Percentiles rank a stretch among this genome's conserved stretches.
Conservation (phyloP, 92 coral and sea anemone genomes). For the Nematostella vectensis region DNA sequence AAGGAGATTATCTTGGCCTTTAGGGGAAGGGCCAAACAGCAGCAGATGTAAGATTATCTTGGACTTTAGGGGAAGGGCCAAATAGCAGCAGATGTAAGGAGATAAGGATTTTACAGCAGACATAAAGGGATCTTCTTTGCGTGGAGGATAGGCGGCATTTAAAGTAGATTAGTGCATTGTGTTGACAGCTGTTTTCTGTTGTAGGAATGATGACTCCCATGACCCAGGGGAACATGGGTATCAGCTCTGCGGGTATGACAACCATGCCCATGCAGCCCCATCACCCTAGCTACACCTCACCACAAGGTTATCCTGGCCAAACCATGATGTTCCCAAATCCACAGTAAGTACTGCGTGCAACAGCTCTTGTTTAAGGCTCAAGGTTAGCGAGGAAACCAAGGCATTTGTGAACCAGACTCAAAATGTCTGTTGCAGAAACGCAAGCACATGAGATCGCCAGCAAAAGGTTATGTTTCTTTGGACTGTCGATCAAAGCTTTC, state of each 20-base stretch:
- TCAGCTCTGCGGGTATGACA: constrained; percentile 8
- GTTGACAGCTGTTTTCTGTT: too few species aligned
- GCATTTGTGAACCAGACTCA: too few species aligned
- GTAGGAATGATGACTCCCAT: constrained; percentile 20
- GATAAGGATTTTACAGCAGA: neutral
- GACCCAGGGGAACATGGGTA: constrained; percentile 31
- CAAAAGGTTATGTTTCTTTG: neutral
- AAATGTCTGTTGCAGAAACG: too few species aligned
- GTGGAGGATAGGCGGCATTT: too few species aligned
- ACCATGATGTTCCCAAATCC: constrained; percentile 47
- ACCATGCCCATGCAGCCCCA: constrained; percentile 21
- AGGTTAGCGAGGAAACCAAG: neutral
- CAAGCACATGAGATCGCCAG: neutral
- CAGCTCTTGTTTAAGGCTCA: neutral
- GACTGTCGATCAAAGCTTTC: neutral
- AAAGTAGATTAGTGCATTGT: too few species aligned
- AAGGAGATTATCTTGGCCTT: too few species aligned
- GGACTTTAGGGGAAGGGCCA: too few species aligned
- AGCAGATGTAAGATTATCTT: neutral
- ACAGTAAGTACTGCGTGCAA: constrained; percentile 51
- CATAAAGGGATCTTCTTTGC: too few species aligned
- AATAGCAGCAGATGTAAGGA: neutral
- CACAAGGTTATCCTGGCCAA: constrained; percentile 54
- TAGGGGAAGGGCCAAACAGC: neutral
- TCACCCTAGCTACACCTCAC: constrained; percentile 41